Evolutionary conservation across 2,888 invertebrate species (phyloP).

Genomic region (Gandaritis pyraliata): DNA sequence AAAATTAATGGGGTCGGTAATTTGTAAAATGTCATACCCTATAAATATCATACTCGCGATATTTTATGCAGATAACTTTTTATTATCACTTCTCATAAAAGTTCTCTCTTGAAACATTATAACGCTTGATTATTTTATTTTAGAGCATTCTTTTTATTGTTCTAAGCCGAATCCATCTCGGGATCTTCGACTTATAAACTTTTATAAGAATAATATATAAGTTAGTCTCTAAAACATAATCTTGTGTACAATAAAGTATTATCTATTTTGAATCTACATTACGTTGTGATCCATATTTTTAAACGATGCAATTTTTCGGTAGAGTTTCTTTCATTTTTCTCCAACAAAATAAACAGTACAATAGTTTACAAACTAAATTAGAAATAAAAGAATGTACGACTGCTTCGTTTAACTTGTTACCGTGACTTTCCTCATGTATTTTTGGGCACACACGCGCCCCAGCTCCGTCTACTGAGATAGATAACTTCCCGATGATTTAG

Average conservation of each 20-base stretch:
- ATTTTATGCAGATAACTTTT: conserved; percentile 59
- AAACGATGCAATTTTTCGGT: too few relatives aligned
- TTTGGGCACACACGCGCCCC: conserved; percentile 70
- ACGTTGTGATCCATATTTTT: too few relatives aligned
- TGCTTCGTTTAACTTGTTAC: conserved; percentile 75
- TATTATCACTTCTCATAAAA: conserved; percentile 51
- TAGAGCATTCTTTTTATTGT: not conserved
- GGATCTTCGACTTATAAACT: too few relatives aligned
- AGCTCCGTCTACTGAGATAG: conserved; percentile 70
- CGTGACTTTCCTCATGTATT: conserved; percentile 61
- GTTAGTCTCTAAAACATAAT: too few relatives aligned
- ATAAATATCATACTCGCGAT: conserved; percentile 71
- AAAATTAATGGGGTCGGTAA: conserved; percentile 80
- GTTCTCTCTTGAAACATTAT: conserved; percentile 34
- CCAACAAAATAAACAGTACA: not conserved
- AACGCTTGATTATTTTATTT: conserved; percentile 4
- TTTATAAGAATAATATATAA: too few relatives aligned
- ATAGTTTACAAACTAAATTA: conserved; percentile 49
- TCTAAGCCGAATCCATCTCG: not conserved
- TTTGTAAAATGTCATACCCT: conserved; percentile 78
- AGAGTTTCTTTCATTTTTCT: not conserved
- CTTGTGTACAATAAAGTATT: too few relatives aligned
- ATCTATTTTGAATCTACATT: too few relatives aligned
- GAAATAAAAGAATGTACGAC: conserved; percentile 57
- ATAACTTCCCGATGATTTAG: conserved; percentile 84